Percentiles rank a stretch among this genome's conserved stretches.
phyloP scores from a whole-genome alignment of 2,888 invertebrate species.

The Chrysolina americana region DNA sequence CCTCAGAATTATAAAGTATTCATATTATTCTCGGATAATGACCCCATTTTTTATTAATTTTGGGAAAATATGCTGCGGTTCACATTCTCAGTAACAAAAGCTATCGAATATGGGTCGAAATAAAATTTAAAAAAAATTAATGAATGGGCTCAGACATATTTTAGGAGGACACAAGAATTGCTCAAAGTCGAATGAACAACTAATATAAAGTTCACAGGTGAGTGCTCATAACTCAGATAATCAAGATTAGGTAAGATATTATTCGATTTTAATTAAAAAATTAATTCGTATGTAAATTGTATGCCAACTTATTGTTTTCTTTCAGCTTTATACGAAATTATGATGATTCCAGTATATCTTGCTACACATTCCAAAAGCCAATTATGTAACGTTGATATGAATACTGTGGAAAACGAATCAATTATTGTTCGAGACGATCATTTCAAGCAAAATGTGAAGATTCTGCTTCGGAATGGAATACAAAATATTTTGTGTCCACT shows the following conservation, averaged over 20 bases:
- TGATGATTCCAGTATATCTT: conserved; percentile 28
- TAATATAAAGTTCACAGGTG: conserved; percentile 30
- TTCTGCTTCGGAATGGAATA: conserved; percentile 42
- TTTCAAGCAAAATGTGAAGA: conserved; percentile 28
- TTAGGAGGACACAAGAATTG: neutral
- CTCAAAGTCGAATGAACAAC: neutral
- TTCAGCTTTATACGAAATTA: too few relatives aligned
- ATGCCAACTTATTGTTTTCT: too few relatives aligned
- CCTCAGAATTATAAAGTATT: neutral
- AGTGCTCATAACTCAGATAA: neutral
- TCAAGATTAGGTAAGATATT: too few relatives aligned
- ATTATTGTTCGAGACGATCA: too few relatives aligned
- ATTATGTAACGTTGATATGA: too few relatives aligned
- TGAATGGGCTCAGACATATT: too few relatives aligned
- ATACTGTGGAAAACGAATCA: too few relatives aligned
- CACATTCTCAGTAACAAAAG: neutral
- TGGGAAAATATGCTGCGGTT: conserved; percentile 14
- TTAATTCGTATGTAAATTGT: too few relatives aligned
- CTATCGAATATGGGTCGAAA: too few relatives aligned
- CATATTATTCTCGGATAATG: neutral
- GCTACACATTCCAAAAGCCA: too few relatives aligned
- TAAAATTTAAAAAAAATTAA: neutral
- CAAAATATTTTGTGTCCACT: conserved; percentile 34
- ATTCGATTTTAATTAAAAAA: too few relatives aligned
- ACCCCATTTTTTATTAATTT: too few relatives aligned